Conservation (phyloP, 2,888 invertebrate species). For the Elmis aenea region DNA sequence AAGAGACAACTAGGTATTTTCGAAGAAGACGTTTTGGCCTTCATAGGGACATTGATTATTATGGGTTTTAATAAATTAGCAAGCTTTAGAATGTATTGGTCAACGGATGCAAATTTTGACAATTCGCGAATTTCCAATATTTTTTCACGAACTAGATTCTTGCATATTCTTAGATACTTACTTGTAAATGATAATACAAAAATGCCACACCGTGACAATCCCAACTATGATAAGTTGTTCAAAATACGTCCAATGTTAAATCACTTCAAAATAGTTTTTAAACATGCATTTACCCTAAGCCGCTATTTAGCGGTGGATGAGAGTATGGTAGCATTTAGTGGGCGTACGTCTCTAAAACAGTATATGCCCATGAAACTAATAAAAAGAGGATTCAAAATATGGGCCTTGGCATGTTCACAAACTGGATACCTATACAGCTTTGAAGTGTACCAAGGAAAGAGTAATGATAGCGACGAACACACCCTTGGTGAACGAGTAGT, state of each 20-base stretch:
- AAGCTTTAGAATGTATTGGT: slow-evolving; percentile 2
- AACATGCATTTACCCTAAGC: slow-evolving; percentile 8
- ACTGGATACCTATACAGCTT: slow-evolving; percentile 1
- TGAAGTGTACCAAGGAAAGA: slow-evolving; percentile 4
- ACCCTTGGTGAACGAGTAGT: slow-evolving; percentile 4
- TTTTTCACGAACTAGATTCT: slow-evolving; percentile 13
- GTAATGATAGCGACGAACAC: slow-evolving; percentile 4
- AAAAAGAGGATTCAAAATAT: slow-evolving; percentile 7
- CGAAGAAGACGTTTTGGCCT: slow-evolving; percentile 3
- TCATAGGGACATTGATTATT: slow-evolving; percentile 1
- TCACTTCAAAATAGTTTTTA: background rate
- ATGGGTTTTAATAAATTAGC: slow-evolving; percentile 1
- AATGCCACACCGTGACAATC: slow-evolving; percentile 1
- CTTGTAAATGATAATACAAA: slow-evolving; percentile 8
- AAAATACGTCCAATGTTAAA: slow-evolving; percentile 3
- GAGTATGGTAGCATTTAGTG: slow-evolving; percentile 5
- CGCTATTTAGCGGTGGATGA: slow-evolving; percentile 7
- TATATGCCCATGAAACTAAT: slow-evolving; percentile 5
- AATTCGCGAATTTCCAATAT: slow-evolving; percentile 1
- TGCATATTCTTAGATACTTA: slow-evolving; percentile 21
- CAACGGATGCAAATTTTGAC: slow-evolving; percentile 1
- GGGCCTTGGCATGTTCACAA: slow-evolving; percentile 4
- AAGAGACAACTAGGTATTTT: background rate
- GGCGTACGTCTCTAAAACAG: slow-evolving; percentile 2
- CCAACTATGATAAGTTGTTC: slow-evolving; percentile 3